These are phyloP conservation scores for Ypsolopha sequella DNA, from an alignment of 2,888 invertebrate species.

Conservation along the genomic window DNA sequence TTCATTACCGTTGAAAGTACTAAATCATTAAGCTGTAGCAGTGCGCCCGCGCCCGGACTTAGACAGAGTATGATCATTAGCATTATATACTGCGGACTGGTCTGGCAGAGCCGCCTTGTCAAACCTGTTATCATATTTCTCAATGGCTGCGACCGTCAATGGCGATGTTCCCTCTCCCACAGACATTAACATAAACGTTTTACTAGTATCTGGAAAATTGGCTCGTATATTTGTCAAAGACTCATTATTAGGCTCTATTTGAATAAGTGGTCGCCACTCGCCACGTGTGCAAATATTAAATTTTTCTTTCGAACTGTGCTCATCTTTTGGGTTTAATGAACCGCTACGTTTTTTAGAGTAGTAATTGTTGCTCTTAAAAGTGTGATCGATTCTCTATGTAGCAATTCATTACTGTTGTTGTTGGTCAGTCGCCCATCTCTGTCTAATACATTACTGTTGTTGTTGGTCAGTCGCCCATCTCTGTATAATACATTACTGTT, in stretches of 20 bases:
- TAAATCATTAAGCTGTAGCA: neutral
- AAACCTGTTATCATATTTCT: constrained; percentile 1
- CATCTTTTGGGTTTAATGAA: too few species aligned
- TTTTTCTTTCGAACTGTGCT: too few species aligned
- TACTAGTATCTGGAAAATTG: neutral
- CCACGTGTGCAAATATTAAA: too few species aligned
- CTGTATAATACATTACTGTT: neutral
- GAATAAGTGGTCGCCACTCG: too few species aligned
- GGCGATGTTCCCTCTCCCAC: neutral
- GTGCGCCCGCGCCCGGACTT: neutral
- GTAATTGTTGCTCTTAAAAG: neutral
- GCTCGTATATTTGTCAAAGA: neutral
- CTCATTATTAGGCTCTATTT: neutral
- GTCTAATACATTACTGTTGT: neutral
- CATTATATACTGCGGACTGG: neutral
- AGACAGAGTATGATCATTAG: constrained; percentile 1
- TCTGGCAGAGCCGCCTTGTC: neutral
- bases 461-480: neutral
- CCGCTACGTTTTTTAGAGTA: too few species aligned
- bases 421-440: neutral
- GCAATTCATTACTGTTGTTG: constrained; percentile 1
- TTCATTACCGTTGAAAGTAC: too few species aligned
- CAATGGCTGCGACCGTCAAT: constrained; percentile 1
- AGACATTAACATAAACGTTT: neutral
- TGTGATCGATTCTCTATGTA: neutral